phyloP scores from a whole-genome alignment of 2,888 invertebrate genomes.

The Tanypteryx hageni region DNA sequence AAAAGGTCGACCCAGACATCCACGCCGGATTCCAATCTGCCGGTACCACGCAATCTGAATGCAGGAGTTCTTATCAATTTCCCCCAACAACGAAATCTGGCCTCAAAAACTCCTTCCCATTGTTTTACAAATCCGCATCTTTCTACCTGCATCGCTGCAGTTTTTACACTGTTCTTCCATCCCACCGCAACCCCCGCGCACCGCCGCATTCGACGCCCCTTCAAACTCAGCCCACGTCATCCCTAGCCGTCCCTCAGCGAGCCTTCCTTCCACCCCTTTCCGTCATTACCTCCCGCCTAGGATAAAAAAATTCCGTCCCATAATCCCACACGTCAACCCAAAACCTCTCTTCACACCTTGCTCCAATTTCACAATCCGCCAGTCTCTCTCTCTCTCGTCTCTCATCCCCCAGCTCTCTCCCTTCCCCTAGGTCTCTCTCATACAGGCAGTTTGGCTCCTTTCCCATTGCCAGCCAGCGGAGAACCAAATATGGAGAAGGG shows the following conservation, averaged over 20 bases:
- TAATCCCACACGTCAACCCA: background rate
- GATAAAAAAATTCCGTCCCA: background rate
- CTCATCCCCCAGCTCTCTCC: background rate
- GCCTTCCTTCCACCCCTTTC: background rate
- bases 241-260: background rate
- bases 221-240: too few relatives aligned
- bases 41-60: background rate
- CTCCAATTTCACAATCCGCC: slow-evolving; percentile 57
- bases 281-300: background rate
- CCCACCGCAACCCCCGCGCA: too few relatives aligned
- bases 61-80: background rate
- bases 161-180: background rate
- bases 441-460: slow-evolving; percentile 32
- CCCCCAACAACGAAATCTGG: background rate
- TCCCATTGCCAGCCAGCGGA: background rate
- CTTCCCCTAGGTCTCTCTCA: background rate
- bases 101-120: background rate
- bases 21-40: slow-evolving; percentile 6
- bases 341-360: slow-evolving; percentile 54
- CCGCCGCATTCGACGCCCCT: too few relatives aligned
- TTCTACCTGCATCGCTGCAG: slow-evolving; percentile 20
- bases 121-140: slow-evolving; percentile 14
- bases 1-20: background rate
- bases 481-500: background rate
- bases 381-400: background rate